Percentiles rank a stretch among this genome's conserved stretches.
phyloP scores from a whole-genome alignment of 2,888 invertebrate genomes.

The Volucella zonaria region DNA sequence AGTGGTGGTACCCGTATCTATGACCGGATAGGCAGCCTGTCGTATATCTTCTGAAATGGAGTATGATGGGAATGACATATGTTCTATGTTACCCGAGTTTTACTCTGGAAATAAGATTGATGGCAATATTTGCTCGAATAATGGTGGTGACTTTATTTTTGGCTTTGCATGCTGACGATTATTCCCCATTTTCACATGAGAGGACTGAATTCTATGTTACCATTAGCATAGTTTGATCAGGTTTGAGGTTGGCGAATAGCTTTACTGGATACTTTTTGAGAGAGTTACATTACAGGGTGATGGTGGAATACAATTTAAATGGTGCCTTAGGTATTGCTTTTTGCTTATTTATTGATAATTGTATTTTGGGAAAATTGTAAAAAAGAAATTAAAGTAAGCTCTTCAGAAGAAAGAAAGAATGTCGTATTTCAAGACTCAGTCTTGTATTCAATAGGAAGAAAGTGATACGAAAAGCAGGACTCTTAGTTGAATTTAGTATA shows the following conservation, averaged over 20 bases:
- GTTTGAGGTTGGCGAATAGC: background rate
- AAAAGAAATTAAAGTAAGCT: no score
- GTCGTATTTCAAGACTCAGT: no score
- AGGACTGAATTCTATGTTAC: conserved; percentile 53
- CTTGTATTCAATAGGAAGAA: no score
- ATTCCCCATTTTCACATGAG: conserved; percentile 11
- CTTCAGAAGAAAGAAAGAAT: no score
- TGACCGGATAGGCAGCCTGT: conserved; percentile 14
- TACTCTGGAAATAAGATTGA: conserved; percentile 49
- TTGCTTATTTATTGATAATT: no score
- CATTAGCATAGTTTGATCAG: no score
- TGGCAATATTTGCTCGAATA: conserved; percentile 14
- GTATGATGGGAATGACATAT: conserved; percentile 44
- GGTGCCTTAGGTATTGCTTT: no score
- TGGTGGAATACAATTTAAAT: no score
- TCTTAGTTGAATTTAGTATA: no score
- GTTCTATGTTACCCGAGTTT: conserved; percentile 19
- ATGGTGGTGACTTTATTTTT: conserved; percentile 28
- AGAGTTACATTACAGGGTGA: no score
- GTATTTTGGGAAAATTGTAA: no score
- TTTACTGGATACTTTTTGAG: background rate
- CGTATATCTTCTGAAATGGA: background rate
- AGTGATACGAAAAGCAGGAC: no score
- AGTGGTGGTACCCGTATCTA: conserved; percentile 35
- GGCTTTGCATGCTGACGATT: background rate